Evolutionary conservation across 2,113 vertebrate genomes (phyloP), one percentile per base, ranked within the genome.

Genomic region (Cyprinodon brontotheroides): DNA sequence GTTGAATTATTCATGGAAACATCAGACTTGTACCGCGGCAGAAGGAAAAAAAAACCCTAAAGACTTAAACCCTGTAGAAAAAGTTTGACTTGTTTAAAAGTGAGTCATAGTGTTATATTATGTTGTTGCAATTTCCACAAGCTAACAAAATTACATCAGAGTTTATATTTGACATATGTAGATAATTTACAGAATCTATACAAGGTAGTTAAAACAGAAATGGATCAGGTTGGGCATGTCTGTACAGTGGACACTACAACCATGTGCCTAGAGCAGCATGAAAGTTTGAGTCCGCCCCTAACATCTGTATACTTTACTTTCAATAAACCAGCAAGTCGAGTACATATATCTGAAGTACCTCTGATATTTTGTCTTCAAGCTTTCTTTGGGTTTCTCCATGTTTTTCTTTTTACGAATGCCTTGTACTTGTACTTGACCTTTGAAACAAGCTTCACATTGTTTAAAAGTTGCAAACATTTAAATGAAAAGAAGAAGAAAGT

Each of bases 161-260:
- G 84, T 89, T 84, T 87, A 71, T 81, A 43, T 64, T 47, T 70
- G 74, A 80, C 85, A 84, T 87, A 84, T 86, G 83, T 81, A 75
- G 79, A 29, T 29, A 29, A 29, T 29, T 29, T 89, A 83, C 79
- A 84, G 79, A 84, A 89, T 90, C 85, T 91, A 87, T 86, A 90
- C 86, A 85, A 88, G 84, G 79, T 83, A 87, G 86, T 84, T 77
- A 85, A 78, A 86, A 83, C 78, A 78, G 78, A 89, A 83, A 84
- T 89, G 86, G 82, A 90, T 89, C 88, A 89, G 59, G 68, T 64
- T 65, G 78, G 71, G 78, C 48, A 70, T 78, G 78, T 82, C 83
- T 89, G 84, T 74, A 88, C 77, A 62, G 40, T 65, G 78, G 80
- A 82, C 83, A 86, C 48, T 50, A 4, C 48, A 17, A 17, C 48